Evolutionary conservation across 2,888 invertebrate genomes (phyloP).

Genomic region (Mellilla xanthometata): DNA sequence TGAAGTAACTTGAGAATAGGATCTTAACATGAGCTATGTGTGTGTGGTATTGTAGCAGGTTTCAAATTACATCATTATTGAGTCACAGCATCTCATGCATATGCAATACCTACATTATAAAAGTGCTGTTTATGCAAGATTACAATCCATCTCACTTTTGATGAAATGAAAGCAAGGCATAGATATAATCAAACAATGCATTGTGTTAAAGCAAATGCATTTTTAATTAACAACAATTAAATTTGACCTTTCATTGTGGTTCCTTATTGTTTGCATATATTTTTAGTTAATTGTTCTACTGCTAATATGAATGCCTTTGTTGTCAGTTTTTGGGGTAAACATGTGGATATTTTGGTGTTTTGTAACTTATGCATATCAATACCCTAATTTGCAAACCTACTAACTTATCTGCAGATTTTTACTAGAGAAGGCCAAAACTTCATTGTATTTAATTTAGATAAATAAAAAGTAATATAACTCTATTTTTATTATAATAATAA

Average conservation of each 20-base stretch:
- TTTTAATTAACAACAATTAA: not conserved
- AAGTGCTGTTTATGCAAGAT: conserved; percentile 24
- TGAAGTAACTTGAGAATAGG: too few relatives aligned
- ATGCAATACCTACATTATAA: conserved; percentile 35
- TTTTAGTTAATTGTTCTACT: too few relatives aligned
- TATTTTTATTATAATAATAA: too few relatives aligned
- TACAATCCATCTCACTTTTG: conserved; percentile 24
- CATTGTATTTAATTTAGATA: too few relatives aligned
- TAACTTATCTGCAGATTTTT: too few relatives aligned
- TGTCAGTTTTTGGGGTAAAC: too few relatives aligned
- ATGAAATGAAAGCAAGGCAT: conserved; percentile 13
- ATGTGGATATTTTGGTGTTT: too few relatives aligned
- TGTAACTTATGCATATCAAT: too few relatives aligned
- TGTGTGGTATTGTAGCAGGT: conserved; percentile 20
- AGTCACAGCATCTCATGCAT: conserved; percentile 51
- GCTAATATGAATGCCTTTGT: not conserved
- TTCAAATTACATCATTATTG: conserved; percentile 52
- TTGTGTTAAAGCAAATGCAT: not conserved
- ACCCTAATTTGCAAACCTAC: too few relatives aligned
- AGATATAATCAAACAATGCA: conserved; percentile 1
- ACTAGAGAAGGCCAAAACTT: too few relatives aligned
- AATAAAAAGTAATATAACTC: too few relatives aligned
- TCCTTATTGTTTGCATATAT: conserved; percentile 4
- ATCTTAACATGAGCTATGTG: not conserved
- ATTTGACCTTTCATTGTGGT: not conserved